Conservation (phyloP, 1,140 invertebrate genomes). For the Dysdera silvatica region DNA sequence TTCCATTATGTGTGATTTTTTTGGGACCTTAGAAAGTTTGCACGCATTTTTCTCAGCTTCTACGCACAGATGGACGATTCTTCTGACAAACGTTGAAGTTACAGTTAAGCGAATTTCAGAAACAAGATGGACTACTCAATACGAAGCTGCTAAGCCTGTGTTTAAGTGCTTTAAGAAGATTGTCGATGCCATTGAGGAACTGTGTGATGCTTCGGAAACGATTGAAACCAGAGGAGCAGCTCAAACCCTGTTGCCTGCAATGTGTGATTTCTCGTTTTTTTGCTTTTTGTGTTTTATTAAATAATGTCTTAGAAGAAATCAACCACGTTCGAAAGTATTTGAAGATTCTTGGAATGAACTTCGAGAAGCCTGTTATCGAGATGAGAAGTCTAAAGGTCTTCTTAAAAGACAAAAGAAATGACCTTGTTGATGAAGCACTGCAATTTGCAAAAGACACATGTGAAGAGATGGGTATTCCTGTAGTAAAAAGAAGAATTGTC, state of each 20-base stretch:
- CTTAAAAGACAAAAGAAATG: too few species aligned
- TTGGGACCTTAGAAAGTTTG: background rate
- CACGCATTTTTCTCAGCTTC: background rate
- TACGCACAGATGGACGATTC: slow-evolving; percentile 1
- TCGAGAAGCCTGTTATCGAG: slow-evolving; percentile 5
- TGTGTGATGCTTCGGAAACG: background rate
- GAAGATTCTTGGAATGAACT: background rate
- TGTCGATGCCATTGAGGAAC: background rate
- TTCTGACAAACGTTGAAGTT: slow-evolving; percentile 4
- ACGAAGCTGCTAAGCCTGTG: background rate
- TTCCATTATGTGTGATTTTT: slow-evolving; percentile 1
- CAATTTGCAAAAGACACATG: too few species aligned
- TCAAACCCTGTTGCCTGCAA: background rate
- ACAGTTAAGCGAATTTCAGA: slow-evolving; percentile 10
- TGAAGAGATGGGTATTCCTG: too few species aligned
- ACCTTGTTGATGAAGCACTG: too few species aligned
- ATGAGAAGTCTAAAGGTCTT: slow-evolving; percentile 6
- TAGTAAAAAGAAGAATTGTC: too few species aligned
- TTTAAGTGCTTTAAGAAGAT: slow-evolving; percentile 3
- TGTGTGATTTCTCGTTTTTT: background rate
- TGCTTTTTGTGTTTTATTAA: background rate
- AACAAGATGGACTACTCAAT: slow-evolving; percentile 8
- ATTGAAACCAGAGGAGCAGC: slow-evolving; percentile 3
- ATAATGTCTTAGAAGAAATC: too few species aligned
- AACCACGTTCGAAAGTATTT: slow-evolving; percentile 4